Conservation (phyloP, 2,797 vertebrate genomes). For the Oceanodroma leucorhoa region DNA sequence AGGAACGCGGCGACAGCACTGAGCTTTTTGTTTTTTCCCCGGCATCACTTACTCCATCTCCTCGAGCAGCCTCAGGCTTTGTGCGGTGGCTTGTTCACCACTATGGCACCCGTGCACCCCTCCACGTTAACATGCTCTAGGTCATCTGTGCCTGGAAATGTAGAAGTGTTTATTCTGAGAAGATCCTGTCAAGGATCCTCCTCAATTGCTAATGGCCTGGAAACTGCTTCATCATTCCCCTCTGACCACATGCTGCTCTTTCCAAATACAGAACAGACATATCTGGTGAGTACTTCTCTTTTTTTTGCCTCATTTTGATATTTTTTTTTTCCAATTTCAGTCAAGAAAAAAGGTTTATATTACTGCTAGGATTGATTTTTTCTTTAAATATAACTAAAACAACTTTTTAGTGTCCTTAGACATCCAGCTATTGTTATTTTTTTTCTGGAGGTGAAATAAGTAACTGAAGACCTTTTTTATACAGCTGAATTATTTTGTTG, state of each 20-base stretch:
- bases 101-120: background rate
- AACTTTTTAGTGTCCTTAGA: background rate
- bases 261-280: background rate
- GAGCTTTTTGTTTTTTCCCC: background rate
- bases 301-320: background rate
- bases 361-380: background rate
- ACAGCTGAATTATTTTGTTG: background rate
- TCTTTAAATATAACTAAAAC: background rate
- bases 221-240: conserved; percentile 41
- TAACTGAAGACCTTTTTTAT: background rate
- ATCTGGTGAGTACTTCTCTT: background rate
- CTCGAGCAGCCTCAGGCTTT: background rate
- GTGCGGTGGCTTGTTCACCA: fast-evolving
- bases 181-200: background rate
- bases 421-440: background rate
- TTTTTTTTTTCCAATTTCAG: background rate
- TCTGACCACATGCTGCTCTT: background rate
- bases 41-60: background rate
- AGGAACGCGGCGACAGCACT: fast-evolving
- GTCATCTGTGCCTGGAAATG: background rate
- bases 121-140: fast-evolving
- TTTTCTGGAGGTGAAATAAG: background rate
- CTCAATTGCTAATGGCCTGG: background rate
- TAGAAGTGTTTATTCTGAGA: background rate
- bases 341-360: background rate